Base-by-base conservation (phyloP, 2,888 invertebrate genomes). In the Lymantria monacha region DNA sequence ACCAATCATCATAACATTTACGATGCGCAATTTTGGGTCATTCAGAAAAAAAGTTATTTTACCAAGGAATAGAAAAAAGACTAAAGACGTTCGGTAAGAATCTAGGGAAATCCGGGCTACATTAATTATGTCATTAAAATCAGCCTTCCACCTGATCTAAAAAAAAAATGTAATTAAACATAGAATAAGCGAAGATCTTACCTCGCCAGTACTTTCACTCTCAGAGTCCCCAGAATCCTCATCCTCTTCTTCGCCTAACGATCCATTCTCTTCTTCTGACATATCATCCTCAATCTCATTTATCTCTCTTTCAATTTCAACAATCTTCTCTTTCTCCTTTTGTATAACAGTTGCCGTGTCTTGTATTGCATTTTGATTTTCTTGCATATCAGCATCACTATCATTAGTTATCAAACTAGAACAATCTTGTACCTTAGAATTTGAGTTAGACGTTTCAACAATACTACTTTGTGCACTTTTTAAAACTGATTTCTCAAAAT, bases 271-370 rank as follows among this genome's bases (percentile, higher is more conserved):
- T 55, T 72, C 79, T 59, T 83, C 79, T 2, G 82, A 84, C 76
- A 86, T 82, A 53, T 85, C 87, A 22, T 72, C 83, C 61, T 88
- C 87, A 43, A 90, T 79, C 67, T 88, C 90, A 74, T 83, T 76
- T 13, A 90, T 89, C 59, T 89, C 89, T n/a, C 87, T 70, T 50
- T 86, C 86, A 44, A 91, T 88, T 59, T 90, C 90, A 2, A 84
- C 87, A 45, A 90, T 87, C 49, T 69, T 79, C 49, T 85, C 79
- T 55, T 83, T 90, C 57, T 89, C 85, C 55, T 81, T 87, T 55
- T 82, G 84, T 53, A 82, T 83, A 0, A 75, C 81, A 13, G 74
- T 76, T 7, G 74, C 57, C n/a, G 68, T 66, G 9, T 61, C 57
- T 52, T 63, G 57, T 11, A 57, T 56, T 44, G 61, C 13, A 8